phyloP scores from a whole-genome alignment of 2,113 vertebrate species.

The Plecotus auritus region DNA sequence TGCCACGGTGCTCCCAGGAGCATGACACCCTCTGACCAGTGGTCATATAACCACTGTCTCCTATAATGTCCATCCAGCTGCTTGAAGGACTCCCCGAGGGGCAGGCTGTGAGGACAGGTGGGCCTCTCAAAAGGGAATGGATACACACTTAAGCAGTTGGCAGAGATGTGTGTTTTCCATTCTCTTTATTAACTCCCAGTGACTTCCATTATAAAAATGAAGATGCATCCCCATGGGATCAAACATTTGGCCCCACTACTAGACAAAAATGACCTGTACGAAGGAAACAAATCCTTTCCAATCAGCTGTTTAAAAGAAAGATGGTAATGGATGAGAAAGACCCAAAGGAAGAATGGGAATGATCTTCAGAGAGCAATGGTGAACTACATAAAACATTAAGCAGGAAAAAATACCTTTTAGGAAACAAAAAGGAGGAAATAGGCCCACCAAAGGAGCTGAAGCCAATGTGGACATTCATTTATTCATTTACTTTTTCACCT shows the following conservation, averaged over 20 bases:
- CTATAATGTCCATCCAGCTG: background rate
- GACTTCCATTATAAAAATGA: constrained; percentile 72
- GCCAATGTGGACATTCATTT: background rate
- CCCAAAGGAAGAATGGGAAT: background rate
- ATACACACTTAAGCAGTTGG: constrained; percentile 39
- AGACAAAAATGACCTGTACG: constrained; percentile 44
- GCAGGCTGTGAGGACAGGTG: constrained; percentile 37
- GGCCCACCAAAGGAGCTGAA: background rate
- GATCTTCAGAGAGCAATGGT: background rate
- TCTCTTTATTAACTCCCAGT: constrained; percentile 67
- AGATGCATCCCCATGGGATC: constrained; percentile 44
- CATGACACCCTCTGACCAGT: background rate
- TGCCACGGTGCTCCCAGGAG: background rate
- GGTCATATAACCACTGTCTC: background rate
- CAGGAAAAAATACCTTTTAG: background rate
- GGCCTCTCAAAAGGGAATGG: background rate
- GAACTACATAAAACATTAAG: background rate
- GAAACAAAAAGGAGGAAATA: background rate
- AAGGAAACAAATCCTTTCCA: constrained; percentile 53
- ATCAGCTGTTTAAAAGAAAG: constrained; percentile 58
- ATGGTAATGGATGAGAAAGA: constrained; percentile 39
- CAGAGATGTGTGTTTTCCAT: constrained; percentile 52
- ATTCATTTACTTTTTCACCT: background rate
- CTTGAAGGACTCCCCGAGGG: background rate
- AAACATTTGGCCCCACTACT: constrained; percentile 55